Base-by-base conservation (phyloP, 2,888 invertebrate species). In the Diarsia mendica region DNA sequence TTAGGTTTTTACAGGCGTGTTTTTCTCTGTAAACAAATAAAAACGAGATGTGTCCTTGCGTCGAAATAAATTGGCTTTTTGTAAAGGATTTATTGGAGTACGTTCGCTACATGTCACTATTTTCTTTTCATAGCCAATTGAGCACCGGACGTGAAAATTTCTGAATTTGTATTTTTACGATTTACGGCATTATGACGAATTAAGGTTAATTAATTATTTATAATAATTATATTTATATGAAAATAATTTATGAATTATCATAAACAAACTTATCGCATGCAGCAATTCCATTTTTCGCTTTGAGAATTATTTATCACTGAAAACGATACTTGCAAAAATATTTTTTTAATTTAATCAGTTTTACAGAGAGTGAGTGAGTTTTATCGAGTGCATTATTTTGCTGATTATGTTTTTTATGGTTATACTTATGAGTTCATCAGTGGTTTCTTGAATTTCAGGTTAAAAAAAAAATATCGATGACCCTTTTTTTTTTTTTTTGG, bases 31-130 rank as follows among this genome's bases (percentile, higher is more conserved):
- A 70, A 78, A 68, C 64, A 83, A 79, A 73, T 71, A 75, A 73
- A 82, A 75, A 65, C 66, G 48, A 72, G 63, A 67, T 13, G 28
- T 79, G 60, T 72, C 55, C 68, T 74, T 72, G 46, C 18, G 49
- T 83, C 51, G 46, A 73, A 80, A 80, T 72, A 77, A 83, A 85
- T 85, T 75, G 75, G 70, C 66, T 74, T 73, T 79, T 73, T 72
- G 66, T 67, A 75, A 77, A 67, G 64, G 71, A 77, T 77, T 85
- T 77, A 75, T 85, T 71, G 79, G 51, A 72, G 82, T 85, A 82
- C 33, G 39, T 71, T 55, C 58, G 67, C 67, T 65, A 72, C 78
- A 73, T 49, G 72, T 64, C 66, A 72, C 76, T 72, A 72, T 77
- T 79, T 78, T 69, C 58, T 72, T 76, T 75, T 72, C 77, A 84